phyloP scores from a whole-genome alignment of 2,797 vertebrate genomes.

The Sebastes jordani region DNA sequence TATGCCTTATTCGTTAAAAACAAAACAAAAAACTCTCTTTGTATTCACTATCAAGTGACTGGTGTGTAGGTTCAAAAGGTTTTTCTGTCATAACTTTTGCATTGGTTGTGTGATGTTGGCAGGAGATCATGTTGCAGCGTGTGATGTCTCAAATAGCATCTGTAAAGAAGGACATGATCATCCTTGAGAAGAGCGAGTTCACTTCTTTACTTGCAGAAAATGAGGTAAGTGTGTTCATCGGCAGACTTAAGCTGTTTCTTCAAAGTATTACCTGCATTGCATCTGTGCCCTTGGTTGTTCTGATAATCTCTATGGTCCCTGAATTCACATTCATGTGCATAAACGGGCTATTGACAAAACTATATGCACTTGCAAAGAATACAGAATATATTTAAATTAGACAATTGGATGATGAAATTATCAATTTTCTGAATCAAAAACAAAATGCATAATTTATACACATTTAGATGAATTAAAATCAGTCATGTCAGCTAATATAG shows the following conservation, averaged over 20 bases:
- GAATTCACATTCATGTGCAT: background rate
- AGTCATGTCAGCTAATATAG: background rate
- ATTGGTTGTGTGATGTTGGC: conserved; percentile 13
- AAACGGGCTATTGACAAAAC: background rate
- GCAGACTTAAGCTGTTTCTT: background rate
- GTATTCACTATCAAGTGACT: too few species aligned
- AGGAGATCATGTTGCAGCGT: conserved; percentile 96
- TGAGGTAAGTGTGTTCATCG: conserved; percentile 82
- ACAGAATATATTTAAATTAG: background rate
- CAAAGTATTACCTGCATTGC: background rate
- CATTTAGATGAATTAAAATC: background rate
- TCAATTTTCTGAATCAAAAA: background rate
- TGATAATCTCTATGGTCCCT: background rate
- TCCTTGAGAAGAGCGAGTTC: conserved; percentile 98
- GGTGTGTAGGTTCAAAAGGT: too few species aligned
- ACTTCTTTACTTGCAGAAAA: conserved; percentile 92
- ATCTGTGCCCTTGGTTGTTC: background rate
- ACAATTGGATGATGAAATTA: background rate
- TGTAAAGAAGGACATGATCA: conserved; percentile 98
- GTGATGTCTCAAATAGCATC: conserved; percentile 93
- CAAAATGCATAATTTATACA: background rate
- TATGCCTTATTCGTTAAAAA: background rate
- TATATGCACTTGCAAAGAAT: too few species aligned
- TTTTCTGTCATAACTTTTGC: background rate
- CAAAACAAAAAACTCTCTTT: background rate